Percentiles rank a stretch among this genome's conserved stretches.
These are phyloP conservation scores for Tanaodytes sp. DNA, from an alignment of 2,888 invertebrate genomes.

Conservation along the genomic window DNA sequence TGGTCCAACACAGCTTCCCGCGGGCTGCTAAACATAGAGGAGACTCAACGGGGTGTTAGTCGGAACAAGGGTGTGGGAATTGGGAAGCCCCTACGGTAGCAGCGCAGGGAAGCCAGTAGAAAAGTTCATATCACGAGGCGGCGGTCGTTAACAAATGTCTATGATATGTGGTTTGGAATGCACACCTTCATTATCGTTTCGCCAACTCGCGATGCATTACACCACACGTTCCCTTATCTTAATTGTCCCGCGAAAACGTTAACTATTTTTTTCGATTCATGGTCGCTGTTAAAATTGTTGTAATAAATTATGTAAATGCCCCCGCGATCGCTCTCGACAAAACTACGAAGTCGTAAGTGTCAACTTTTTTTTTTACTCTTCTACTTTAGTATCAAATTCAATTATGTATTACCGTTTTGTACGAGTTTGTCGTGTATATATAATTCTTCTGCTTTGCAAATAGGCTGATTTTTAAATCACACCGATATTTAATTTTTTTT, in stretches of 20 bases:
- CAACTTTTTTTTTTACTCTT: no score
- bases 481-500: no score
- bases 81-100: conserved; percentile 63
- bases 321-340: no score
- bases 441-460: no score
- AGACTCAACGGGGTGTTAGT: conserved; percentile 58
- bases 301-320: background rate
- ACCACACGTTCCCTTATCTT: conserved; percentile 2
- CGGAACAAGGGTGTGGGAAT: conserved; percentile 57
- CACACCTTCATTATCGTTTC: conserved; percentile 4
- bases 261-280: conserved; percentile 8
- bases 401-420: no score
- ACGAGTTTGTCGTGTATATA: no score
- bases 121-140: conserved; percentile 62
- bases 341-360: no score
- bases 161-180: conserved; percentile 60
- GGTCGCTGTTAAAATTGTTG: conserved; percentile 1
- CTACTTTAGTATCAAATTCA: no score
- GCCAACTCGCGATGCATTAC: background rate
- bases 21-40: conserved; percentile 60
- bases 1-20: conserved; percentile 70
- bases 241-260: conserved; percentile 5
- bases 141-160: conserved; percentile 62
- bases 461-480: no score
- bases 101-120: conserved; percentile 67